A percentile compares a stretch with the other conserved stretches of the same genome.
phyloP scores from a whole-genome alignment of 2,888 invertebrate species.

The Drosophila hamatofila region DNA sequence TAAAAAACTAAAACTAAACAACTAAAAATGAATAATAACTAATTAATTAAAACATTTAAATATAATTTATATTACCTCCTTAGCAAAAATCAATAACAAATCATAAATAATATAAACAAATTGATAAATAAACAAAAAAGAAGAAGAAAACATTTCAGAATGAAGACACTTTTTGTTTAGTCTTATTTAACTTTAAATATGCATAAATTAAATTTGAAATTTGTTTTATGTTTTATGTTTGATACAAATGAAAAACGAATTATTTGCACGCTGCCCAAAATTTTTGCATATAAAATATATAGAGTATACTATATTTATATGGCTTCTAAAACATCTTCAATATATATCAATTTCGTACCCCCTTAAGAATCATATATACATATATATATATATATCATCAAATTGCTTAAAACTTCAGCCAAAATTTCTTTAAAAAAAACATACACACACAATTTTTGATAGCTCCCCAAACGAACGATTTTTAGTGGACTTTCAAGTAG shows the following conservation, averaged over 20 bases:
- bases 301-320: constrained; percentile 1
- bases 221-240: constrained; percentile 18
- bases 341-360: constrained; percentile 28
- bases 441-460: constrained; percentile 43
- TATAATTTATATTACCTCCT: constrained; percentile 83
- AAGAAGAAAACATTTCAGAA: constrained; percentile 36
- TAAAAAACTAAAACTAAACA: constrained; percentile 34
- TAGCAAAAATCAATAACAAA: constrained; percentile 80
- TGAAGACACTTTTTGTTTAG: constrained; percentile 70
- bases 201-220: constrained; percentile 31
- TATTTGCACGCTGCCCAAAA: constrained; percentile 51
- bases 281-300: not conserved
- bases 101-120: constrained; percentile 36
- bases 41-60: constrained; percentile 63
- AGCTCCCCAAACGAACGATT: constrained; percentile 44
- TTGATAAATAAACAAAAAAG: constrained; percentile 23
- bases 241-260: constrained; percentile 34
- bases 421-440: constrained; percentile 62
- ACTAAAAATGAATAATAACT: constrained; percentile 31
- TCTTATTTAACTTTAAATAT: constrained; percentile 38
- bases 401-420: constrained; percentile 69
- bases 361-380: constrained; percentile 2
- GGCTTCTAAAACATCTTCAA: constrained; percentile 43
- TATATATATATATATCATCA: constrained; percentile 26
- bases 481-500: constrained; percentile 53